Base-by-base conservation (phyloP, 1,140 invertebrate species). In the Aphidius gifuensis region DNA sequence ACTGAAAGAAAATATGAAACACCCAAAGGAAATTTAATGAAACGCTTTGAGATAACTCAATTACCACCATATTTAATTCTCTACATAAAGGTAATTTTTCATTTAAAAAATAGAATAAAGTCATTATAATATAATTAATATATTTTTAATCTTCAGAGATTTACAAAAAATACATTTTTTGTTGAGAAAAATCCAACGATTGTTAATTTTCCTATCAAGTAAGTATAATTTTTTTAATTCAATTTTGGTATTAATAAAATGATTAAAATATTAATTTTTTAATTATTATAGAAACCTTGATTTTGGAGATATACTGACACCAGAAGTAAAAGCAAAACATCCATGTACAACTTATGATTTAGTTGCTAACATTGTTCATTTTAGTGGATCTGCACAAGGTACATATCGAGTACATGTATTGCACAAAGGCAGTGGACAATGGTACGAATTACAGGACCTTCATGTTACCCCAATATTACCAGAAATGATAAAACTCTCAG, bases 181-280 rank as follows among this genome's bases (percentile, higher is more conserved):
- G 86, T 97, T 9, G 98, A 99, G 76, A 99, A 99, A 80, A 99
- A 99, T 85, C 96, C 96, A 8, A 99, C 98, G 0, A 99, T 99
- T 76, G 97, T 99, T 1, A 99, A 99, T 81, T 99, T 99, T 78
- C 97, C 97, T 6, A 94, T 99, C 48, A 97, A 94, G 93, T 97
- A 83, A 90, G 90, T 88, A 56, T 11, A 11, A 9, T 49, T 48
- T 58, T 44, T 49, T 38, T 1, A 21, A 62, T 50, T 58, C 48
- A 3, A 50, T 46, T 42, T 47, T 32, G 23, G 56, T 61, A 61
- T 39, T 60, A 68, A 64, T 58, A 16, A 16, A 16, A 16, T 16
- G 1, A 16, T 16, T 16, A 16, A 16, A 0, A 16, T 16, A 16
- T 16, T 16, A 58, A 67, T 58, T 66, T 61, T 39, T 67, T n/a